These are phyloP conservation scores for Serripes groenlandicus DNA, from an alignment of 2,888 invertebrate species.

Conservation along the genomic window DNA sequence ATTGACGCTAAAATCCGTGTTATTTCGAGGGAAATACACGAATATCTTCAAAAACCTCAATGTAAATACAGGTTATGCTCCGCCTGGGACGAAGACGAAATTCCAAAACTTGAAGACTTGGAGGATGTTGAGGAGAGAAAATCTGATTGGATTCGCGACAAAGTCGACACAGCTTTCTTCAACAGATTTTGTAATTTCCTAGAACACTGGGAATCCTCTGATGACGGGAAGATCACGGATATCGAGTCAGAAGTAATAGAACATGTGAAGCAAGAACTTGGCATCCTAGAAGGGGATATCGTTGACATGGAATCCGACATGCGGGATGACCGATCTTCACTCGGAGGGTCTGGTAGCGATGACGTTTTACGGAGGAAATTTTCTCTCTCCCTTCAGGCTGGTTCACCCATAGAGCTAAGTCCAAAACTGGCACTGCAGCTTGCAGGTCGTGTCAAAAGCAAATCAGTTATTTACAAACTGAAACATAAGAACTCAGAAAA, in stretches of 20 bases:
- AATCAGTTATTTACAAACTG: slow-evolving; percentile 10
- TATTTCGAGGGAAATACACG: slow-evolving; percentile 52
- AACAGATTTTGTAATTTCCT: slow-evolving; percentile 61
- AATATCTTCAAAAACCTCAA: slow-evolving; percentile 49
- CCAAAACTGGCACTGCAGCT: slow-evolving; percentile 15
- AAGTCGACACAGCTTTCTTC: slow-evolving; percentile 56
- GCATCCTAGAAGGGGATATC: slow-evolving; percentile 71
- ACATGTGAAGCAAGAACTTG: slow-evolving; percentile 64
- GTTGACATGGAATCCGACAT: slow-evolving; percentile 39
- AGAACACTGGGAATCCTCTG: slow-evolving; percentile 64
- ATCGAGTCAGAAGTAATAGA: slow-evolving; percentile 62
- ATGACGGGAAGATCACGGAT: slow-evolving; percentile 39
- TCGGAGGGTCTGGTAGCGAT: neutral
- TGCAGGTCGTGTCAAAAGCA: neutral
- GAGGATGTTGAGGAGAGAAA: slow-evolving; percentile 43
- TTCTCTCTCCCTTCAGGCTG: neutral
- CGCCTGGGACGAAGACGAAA: slow-evolving; percentile 67
- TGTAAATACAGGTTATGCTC: slow-evolving; percentile 56
- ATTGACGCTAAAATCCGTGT: slow-evolving; percentile 57
- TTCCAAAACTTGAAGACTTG: slow-evolving; percentile 46
- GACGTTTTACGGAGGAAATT: neutral
- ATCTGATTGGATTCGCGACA: slow-evolving; percentile 51
- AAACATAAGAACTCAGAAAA: slow-evolving; percentile 1
- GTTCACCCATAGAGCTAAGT: neutral
- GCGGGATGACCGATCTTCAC: neutral